A percentile compares a stretch with the other conserved stretches of the same genome.
phyloP scores from a whole-genome alignment of 2,797 vertebrate genomes.

The Myiotriccus ornatus region DNA sequence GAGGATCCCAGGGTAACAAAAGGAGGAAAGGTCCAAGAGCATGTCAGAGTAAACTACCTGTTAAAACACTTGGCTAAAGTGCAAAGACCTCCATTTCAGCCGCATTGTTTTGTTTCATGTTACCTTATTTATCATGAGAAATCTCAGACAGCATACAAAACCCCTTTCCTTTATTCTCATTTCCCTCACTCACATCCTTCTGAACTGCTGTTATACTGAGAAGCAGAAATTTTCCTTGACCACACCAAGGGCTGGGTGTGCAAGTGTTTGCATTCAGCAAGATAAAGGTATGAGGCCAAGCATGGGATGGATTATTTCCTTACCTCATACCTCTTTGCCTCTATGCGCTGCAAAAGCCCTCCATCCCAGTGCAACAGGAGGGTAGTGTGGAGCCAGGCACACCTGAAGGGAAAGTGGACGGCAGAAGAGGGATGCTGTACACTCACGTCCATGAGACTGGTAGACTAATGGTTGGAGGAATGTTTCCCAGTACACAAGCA shows the following conservation, averaged over 20 bases:
- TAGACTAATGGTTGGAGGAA: neutral
- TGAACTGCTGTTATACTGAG: accelerated
- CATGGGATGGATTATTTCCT: neutral
- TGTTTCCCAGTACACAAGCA: neutral
- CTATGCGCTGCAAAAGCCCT: neutral
- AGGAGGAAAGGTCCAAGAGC: neutral
- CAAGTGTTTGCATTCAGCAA: neutral
- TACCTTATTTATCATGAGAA: neutral
- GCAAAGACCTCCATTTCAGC: neutral
- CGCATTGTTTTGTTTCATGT: neutral
- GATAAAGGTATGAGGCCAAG: neutral
- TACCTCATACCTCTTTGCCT: neutral
- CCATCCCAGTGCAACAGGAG: neutral
- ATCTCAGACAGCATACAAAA: neutral
- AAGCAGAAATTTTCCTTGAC: neutral
- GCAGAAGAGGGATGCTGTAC: neutral
- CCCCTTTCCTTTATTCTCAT: neutral
- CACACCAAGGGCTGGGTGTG: too few species aligned
- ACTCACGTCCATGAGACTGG: accelerated
- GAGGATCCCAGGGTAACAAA: neutral
- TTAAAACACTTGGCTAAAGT: neutral
- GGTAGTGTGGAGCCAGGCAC: neutral
- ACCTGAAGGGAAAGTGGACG: neutral
- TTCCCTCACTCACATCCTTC: neutral
- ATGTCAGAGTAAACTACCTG: neutral